Evolutionary conservation across 2,113 vertebrate genomes (phyloP).

Genomic region (Prochilodus magdalenae): DNA sequence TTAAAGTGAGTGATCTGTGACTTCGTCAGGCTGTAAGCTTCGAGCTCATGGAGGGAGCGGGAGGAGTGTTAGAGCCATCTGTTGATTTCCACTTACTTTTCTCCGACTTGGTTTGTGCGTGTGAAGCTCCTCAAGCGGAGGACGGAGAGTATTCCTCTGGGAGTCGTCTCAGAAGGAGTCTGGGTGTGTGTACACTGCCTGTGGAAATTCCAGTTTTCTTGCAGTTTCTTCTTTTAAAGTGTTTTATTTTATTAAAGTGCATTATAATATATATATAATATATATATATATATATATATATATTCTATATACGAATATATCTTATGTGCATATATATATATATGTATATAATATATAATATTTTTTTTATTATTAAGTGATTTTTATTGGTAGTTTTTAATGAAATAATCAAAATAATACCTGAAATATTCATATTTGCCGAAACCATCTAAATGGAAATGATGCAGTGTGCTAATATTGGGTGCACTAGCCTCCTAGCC

Average conservation of each 20-base stretch:
- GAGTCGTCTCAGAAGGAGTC: background rate
- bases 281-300: too few species aligned
- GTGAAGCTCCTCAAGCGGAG: conserved; percentile 5
- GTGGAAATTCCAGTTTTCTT: background rate
- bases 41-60: background rate
- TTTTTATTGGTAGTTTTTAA: too few species aligned
- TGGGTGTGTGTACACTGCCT: background rate
- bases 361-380: too few species aligned
- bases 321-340: too few species aligned
- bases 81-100: conserved; percentile 20
- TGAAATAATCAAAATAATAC: too few species aligned
- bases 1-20: conserved; percentile 17
- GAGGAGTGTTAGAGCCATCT: conserved; percentile 38
- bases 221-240: background rate
- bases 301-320: too few species aligned
- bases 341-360: too few species aligned
- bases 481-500: too few species aligned
- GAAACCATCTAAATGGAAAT: too few species aligned
- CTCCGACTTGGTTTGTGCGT: background rate
- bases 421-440: too few species aligned
- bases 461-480: too few species aligned
- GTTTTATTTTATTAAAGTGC: background rate
- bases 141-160: background rate
- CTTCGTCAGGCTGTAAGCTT: conserved; percentile 18
- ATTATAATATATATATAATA: too few species aligned